Conservation (phyloP, 2,113 vertebrate genomes). For the Otus sunia region DNA sequence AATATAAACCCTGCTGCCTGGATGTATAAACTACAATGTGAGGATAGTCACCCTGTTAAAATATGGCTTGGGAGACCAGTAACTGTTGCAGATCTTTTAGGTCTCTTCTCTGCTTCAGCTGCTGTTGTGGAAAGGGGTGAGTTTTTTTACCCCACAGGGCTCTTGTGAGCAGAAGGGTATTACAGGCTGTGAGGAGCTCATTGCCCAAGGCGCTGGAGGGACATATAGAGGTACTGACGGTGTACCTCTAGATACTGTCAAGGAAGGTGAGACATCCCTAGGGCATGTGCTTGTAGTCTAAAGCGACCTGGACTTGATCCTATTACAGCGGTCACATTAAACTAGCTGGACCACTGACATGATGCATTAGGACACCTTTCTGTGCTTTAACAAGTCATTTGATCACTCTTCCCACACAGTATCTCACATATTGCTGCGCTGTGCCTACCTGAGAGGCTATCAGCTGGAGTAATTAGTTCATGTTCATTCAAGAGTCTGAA, state of each 20-base stretch:
- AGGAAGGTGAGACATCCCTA: neutral
- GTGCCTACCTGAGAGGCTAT: neutral
- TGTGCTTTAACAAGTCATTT: neutral
- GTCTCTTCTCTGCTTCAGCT: neutral
- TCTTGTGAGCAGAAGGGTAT: neutral
- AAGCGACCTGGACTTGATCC: neutral
- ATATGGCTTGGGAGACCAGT: neutral
- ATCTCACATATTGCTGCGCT: neutral
- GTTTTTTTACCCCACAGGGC: accelerated
- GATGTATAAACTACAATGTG: neutral
- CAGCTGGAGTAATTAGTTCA: neutral
- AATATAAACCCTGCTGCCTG: neutral
- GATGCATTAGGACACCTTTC: neutral
- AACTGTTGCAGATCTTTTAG: neutral
- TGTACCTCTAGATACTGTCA: neutral
- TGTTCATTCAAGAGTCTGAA: neutral
- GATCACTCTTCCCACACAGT: neutral
- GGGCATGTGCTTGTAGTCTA: neutral
- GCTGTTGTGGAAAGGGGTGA: neutral
- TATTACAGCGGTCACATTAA: neutral
- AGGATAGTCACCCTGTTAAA: neutral
- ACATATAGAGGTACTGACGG: neutral
- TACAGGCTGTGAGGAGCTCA: neutral
- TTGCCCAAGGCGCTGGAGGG: neutral
- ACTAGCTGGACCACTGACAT: neutral